A percentile compares a stretch with the other conserved stretches of the same genome.
Conservation (phyloP, 2,888 invertebrate species). For the Sussaba pulchella region DNA sequence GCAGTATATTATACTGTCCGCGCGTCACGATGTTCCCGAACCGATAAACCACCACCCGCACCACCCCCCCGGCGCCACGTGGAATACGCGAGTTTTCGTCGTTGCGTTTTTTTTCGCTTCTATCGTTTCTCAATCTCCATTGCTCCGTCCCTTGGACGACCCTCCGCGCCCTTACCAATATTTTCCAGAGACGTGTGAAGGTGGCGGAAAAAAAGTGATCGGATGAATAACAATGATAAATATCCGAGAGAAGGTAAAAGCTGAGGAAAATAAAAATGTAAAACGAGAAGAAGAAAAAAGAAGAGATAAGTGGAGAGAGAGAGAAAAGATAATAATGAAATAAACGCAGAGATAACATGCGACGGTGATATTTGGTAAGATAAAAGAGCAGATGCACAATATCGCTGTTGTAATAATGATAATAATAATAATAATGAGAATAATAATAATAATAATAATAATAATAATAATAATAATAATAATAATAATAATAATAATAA, state of each 20-base stretch:
- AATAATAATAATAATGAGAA: conserved; percentile 16
- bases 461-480: conserved; percentile 21
- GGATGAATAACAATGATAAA: background rate
- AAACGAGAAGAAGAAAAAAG: conserved; percentile 13
- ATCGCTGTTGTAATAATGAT: conserved; percentile 32
- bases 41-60: conserved; percentile 1
- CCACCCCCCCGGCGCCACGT: background rate
- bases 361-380: conserved; percentile 43
- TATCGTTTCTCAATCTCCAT: conserved; percentile 23
- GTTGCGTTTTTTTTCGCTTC: background rate
- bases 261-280: background rate
- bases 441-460: conserved; percentile 8
- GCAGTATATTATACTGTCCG: conserved; percentile 44
- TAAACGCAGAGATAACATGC: conserved; percentile 23
- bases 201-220: conserved; percentile 19
- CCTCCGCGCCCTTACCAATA: background rate
- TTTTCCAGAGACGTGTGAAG: conserved; percentile 18
- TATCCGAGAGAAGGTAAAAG: background rate
- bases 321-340: background rate
- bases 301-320: background rate
- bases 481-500: conserved; percentile 19
- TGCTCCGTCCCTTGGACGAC: background rate
- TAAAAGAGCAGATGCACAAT: conserved; percentile 30
- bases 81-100: conserved; percentile 7
- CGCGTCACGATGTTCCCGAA: conserved; percentile 16